These are phyloP conservation scores for Sphaeramia orbicularis DNA, from an alignment of 2,797 vertebrate species.

Conservation along the genomic window DNA sequence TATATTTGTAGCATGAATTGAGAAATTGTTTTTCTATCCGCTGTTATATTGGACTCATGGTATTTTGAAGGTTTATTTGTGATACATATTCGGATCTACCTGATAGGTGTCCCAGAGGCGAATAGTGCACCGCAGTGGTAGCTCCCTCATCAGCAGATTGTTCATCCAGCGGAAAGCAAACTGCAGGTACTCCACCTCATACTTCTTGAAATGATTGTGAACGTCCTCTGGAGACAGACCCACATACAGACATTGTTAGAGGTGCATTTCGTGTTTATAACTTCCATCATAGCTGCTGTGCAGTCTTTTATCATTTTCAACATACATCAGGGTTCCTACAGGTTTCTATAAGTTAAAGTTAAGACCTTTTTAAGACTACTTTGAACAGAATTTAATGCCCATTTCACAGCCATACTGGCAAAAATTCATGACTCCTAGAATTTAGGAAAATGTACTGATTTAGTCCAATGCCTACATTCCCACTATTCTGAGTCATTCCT, in stretches of 20 bases:
- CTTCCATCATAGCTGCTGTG: neutral
- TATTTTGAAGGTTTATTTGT: neutral
- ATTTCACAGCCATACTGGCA: no score
- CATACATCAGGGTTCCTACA: no score
- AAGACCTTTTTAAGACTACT: no score
- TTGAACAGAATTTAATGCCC: no score
- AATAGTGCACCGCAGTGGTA: slow-evolving; percentile 97
- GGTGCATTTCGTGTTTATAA: neutral
- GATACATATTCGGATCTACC: slow-evolving; percentile 78
- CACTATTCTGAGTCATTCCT: no score
- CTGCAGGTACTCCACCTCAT: slow-evolving; percentile 97
- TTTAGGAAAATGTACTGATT: no score
- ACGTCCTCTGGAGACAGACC: slow-evolving; percentile 89
- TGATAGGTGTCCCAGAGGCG: slow-evolving; percentile 99
- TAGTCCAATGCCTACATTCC: no score
- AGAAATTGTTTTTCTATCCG: neutral
- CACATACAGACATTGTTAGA: neutral
- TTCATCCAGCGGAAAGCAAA: slow-evolving; percentile 99
- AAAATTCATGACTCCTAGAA: no score
- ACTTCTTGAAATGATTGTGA: slow-evolving; percentile 93
- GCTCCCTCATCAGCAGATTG: slow-evolving; percentile 97
- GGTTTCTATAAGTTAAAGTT: no score
- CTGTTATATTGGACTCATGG: neutral
- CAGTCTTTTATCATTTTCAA: neutral
- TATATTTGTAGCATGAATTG: neutral